Base-by-base conservation (phyloP, 2,113 vertebrate species). In the Plecturocebus donacophilus region DNA sequence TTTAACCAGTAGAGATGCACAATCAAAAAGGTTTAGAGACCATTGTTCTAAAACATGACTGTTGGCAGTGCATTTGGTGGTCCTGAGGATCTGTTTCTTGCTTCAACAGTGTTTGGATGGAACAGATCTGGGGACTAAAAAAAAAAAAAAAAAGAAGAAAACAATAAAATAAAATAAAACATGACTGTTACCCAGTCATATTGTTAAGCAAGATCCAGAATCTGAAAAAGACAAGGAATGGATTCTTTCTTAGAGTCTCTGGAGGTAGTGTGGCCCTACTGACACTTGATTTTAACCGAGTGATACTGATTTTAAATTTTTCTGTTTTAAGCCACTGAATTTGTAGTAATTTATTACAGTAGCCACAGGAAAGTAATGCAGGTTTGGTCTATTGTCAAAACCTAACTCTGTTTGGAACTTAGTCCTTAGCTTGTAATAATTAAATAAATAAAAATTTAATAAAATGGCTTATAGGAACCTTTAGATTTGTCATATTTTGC, bases 361-460 rank as follows among this genome's bases (percentile, higher is more conserved):
- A 25, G 71, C 38, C 20, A 25, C 71, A 75, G 71, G 71, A 75
- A 42, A 75, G 38, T 75, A 75, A 75, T 75, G 27, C 71, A 75
- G 38, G 12, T 75, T 75, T 75, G 61, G 25, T 30, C 27, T 70
- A 5, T 87, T 92, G 75, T 40, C 71, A 5, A 81, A 47, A 77
- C 23, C 5, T 82, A 58, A 81, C 38, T n/a, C 66, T 87, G 13
- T 38, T 97, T 93, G 96, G 77, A 94, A 90, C 83, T 91, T 9
- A 93, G 0, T 86, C 8, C 19, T 93, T 54, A 91, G 61, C 66
- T 93, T 86, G 14, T 87, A 40, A 38, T 82, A 77, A 92, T 87
- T 81, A 83, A 95, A 83, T 91, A 80, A 84, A 25, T 80, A 84
- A 47, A 17, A 77, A 95, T 87, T 87, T 42, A 85, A 92, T 94